Conservation (phyloP, 2,113 vertebrate genomes). For the Rhinoderma darwinii region DNA sequence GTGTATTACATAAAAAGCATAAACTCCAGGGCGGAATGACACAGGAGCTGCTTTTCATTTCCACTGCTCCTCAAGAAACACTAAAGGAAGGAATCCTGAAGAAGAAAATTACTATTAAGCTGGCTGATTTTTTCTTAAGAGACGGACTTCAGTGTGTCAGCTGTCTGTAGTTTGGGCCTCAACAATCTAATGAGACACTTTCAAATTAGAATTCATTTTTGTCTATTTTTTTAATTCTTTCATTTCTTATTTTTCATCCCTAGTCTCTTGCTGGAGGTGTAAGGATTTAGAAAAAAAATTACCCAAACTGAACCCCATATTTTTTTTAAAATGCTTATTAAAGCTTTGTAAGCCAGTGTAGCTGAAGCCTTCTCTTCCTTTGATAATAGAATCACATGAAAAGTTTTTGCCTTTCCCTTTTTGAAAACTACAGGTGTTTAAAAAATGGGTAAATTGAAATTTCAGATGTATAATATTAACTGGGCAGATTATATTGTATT, state of each 20-base stretch:
- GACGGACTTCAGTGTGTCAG: constrained; percentile 9
- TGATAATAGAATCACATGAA: background rate
- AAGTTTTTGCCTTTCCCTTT: background rate
- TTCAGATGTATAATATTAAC: background rate
- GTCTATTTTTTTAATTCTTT: constrained; percentile 8
- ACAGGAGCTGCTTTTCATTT: constrained; percentile 20
- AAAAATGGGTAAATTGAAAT: background rate
- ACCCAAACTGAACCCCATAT: background rate
- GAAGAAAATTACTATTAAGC: constrained; percentile 10
- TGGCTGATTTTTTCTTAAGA: constrained; percentile 43
- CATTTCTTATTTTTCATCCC: constrained; percentile 11
- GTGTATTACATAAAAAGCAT: constrained; percentile 9
- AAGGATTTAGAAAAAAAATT: background rate
- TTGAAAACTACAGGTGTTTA: constrained; percentile 11
- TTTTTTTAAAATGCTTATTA: constrained; percentile 34
- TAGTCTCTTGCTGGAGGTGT: constrained; percentile 32
- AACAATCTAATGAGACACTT: constrained; percentile 19
- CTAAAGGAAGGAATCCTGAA: constrained; percentile 40
- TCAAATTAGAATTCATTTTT: constrained; percentile 17
- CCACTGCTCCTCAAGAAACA: background rate
- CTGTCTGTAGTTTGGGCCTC: constrained; percentile 44
- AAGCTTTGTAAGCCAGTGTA: constrained; percentile 40
- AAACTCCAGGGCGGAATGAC: constrained; percentile 33
- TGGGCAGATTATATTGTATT: background rate
- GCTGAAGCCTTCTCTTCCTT: constrained; percentile 18